Evolutionary conservation across 1,140 invertebrate species (phyloP).

Genomic region (Musca domestica): DNA sequence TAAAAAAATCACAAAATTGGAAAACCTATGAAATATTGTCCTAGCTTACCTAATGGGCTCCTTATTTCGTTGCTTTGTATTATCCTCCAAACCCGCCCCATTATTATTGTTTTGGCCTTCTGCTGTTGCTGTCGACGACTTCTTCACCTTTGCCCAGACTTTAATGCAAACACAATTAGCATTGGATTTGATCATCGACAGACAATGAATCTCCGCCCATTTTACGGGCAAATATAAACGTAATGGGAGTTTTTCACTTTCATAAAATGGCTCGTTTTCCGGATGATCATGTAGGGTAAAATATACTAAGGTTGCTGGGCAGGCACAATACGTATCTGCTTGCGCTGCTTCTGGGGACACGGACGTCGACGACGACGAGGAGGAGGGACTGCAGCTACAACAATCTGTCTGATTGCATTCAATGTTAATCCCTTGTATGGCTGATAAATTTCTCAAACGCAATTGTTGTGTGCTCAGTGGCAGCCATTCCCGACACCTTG

Average conservation of each 20-base stretch:
- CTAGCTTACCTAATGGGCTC: conserved; percentile 1
- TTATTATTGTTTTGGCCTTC: not conserved
- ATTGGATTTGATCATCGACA: conserved; percentile 45
- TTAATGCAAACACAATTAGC: conserved; percentile 47
- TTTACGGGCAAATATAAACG: conserved; percentile 60
- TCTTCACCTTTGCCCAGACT: conserved; percentile 40
- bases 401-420: conserved; percentile 38
- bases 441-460: conserved; percentile 70
- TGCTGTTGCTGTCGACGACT: not conserved
- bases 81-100: not conserved
- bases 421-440: conserved; percentile 66
- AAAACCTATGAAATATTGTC: no score
- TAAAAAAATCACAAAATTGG: no score
- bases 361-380: no score
- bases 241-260: conserved; percentile 69
- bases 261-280: conserved; percentile 73
- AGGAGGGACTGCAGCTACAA: no score
- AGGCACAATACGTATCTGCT: not conserved
- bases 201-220: conserved; percentile 61
- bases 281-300: conserved; percentile 79
- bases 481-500: conserved; percentile 64
- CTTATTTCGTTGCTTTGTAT: not conserved
- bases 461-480: conserved; percentile 66
- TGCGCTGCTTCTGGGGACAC: not conserved
- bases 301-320: conserved; percentile 58